Evolutionary conservation across 2,113 vertebrate species (phyloP).

Genomic region (Hystrix brachyura): DNA sequence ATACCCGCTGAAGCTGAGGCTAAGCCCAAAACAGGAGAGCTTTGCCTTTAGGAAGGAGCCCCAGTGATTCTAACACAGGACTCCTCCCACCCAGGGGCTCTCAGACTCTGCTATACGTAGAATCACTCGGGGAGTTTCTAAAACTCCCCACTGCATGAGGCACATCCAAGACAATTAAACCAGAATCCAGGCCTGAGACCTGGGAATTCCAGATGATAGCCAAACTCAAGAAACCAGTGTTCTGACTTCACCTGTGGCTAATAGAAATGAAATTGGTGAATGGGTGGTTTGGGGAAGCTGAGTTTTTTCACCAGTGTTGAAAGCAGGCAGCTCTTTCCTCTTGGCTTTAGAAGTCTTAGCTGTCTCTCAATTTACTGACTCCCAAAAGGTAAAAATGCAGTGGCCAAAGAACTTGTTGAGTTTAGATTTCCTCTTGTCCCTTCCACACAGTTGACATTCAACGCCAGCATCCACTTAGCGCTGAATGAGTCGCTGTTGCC

Average conservation of each 20-base stretch:
- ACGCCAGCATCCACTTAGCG: neutral
- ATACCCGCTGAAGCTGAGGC: neutral
- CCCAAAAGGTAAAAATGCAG: neutral
- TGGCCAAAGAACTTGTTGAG: neutral
- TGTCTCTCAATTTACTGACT: neutral
- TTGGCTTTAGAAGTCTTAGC: neutral
- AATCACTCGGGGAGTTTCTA: neutral
- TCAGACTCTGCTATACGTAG: neutral
- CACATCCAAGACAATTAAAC: neutral
- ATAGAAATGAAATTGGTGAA: neutral
- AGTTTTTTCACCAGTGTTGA: neutral
- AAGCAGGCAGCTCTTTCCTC: neutral
- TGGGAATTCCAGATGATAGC: neutral
- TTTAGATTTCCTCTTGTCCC: neutral
- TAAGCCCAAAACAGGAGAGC: neutral
- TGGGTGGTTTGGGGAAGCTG: neutral
- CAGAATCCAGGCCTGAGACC: neutral
- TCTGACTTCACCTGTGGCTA: neutral
- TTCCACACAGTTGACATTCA: neutral
- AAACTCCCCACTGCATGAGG: neutral
- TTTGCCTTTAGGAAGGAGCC: neutral
- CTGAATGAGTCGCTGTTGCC: neutral
- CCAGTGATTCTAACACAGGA: neutral
- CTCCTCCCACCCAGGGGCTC: neutral
- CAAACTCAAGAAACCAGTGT: neutral